Base-by-base conservation (phyloP, 2,797 vertebrate species). In the Molossus alvarezi region DNA sequence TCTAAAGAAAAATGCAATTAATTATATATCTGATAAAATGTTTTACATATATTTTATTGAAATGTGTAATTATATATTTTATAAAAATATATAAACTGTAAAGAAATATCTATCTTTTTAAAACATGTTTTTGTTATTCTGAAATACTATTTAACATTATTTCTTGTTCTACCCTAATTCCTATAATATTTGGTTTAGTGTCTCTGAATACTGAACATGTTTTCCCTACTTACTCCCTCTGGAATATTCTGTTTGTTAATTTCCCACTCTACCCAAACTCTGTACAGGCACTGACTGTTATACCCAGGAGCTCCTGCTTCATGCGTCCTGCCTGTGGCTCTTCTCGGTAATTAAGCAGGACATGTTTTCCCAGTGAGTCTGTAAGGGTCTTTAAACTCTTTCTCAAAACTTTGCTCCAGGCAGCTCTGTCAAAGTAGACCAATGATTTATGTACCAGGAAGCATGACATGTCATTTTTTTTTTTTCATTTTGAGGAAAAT, bases 331-430 rank as follows among this genome's bases (percentile, higher is more conserved):
- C 85, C 73, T 3, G 0, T 45, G 51, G 85, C 60, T 58, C 48
- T 67, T 81, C 67, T 58, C 60, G 27, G 82, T 95, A 97, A 95
- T 94, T 96, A 96, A 96, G 45, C 41, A 45, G 72, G 96, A 95
- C 92, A 94, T 82, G 88, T 96, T 95, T 96, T 95, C 82, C 94
- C 80, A 91, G 88, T 21, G 81, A 95, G 73, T 90, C 71, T 96
- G 73, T 82, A 85, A 94, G 95, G 65, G 77, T 92, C 79, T n/a
- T 88, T 76, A 95, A 96, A 64, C 25, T 82, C 64, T 45, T 88
- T 96, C 82, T 89, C 33, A 89, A 96, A 96, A 92, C 75, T 95
- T 85, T 51, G 85, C 95, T 90, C 3, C 65, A 94, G 92, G 96
- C 95, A 84, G 60, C 6, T 18, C 45, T 90, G 84, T 76, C 88